These are phyloP conservation scores for Enteromius viviparus DNA, from an alignment of 2,797 vertebrate species.

Conservation along the genomic window DNA sequence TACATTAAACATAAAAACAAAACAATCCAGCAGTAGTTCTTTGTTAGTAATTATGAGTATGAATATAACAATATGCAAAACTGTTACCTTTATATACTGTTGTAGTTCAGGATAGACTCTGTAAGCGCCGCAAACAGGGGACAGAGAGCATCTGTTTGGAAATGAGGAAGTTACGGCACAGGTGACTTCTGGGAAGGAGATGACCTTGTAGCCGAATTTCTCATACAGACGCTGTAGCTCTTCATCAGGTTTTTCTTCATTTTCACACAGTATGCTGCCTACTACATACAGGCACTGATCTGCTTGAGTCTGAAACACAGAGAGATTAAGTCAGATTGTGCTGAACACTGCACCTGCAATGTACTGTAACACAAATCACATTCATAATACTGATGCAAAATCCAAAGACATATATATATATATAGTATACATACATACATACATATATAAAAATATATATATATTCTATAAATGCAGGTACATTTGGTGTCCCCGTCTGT, in stretches of 20 bases:
- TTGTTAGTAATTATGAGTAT: background rate
- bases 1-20: background rate
- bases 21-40: background rate
- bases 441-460: too few species aligned
- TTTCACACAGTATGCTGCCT: constrained; percentile 91
- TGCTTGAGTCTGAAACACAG: constrained; percentile 77
- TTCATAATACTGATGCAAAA: background rate
- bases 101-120: constrained; percentile 87
- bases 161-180: constrained; percentile 91
- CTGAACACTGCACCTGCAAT: background rate
- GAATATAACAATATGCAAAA: background rate
- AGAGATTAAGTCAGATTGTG: background rate
- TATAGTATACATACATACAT: too few species aligned
- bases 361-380: background rate
- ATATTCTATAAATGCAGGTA: too few species aligned
- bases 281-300: constrained; percentile 90
- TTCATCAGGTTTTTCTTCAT: constrained; percentile 83
- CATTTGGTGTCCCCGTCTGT: too few species aligned
- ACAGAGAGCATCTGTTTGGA: constrained; percentile 85
- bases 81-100: constrained; percentile 88
- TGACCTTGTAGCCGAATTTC: constrained; percentile 92
- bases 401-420: background rate
- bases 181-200: constrained; percentile 90
- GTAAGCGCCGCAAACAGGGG: constrained; percentile 84
- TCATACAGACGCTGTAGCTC: constrained; percentile 87